These are phyloP conservation scores for Calcarius lapponicus DNA, from an alignment of 2,797 vertebrate genomes.

Conservation along the genomic window DNA sequence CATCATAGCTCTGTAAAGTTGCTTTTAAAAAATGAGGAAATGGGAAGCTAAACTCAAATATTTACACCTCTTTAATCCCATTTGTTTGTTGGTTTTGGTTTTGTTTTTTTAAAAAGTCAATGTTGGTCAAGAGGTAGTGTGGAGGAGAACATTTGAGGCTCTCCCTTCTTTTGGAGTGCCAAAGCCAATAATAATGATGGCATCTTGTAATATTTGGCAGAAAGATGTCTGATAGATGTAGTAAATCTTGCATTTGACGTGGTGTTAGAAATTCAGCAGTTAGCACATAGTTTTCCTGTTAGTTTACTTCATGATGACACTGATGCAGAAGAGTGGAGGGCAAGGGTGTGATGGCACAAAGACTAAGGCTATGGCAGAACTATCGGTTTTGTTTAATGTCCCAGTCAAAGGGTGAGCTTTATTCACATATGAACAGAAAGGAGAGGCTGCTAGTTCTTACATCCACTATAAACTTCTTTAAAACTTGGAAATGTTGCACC, in stretches of 20 bases:
- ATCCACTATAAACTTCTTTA: not conserved
- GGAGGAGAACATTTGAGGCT: not conserved
- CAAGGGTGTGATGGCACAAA: not conserved
- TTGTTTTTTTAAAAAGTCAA: not conserved
- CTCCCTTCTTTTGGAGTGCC: not conserved
- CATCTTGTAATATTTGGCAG: not conserved
- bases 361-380: not conserved
- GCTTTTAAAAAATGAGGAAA: slow-evolving; percentile 23
- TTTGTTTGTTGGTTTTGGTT: not conserved
- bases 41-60: slow-evolving; percentile 18
- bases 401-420: not conserved
- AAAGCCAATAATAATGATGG: not conserved
- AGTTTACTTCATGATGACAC: not conserved
- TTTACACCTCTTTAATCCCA: slow-evolving; percentile 12
- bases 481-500: not conserved
- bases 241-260: not conserved
- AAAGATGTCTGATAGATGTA: not conserved
- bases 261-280: not conserved
- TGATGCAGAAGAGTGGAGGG: not conserved
- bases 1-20: slow-evolving; percentile 17
- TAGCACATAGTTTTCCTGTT: not conserved
- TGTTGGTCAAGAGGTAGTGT: not conserved
- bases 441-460: not conserved
- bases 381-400: not conserved
- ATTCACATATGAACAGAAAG: not conserved